phyloP scores from a whole-genome alignment of 2,888 invertebrate species.

The Agonopterix alstromeriana region DNA sequence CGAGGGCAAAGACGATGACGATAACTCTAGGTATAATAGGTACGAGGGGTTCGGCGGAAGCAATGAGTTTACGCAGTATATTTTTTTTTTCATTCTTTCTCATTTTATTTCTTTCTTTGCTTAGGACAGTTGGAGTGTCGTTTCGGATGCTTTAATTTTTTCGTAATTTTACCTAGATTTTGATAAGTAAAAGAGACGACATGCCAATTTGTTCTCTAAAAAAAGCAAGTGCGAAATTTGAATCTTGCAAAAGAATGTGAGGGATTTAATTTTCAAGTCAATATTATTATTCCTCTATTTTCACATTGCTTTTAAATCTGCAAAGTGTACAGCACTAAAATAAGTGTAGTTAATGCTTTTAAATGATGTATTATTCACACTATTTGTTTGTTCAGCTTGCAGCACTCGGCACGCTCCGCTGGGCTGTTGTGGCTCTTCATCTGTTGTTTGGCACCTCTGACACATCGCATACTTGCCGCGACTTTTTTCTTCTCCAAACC shows the following conservation, averaged over 20 bases:
- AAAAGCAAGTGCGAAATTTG: constrained; percentile 1
- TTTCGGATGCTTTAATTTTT: constrained; percentile 3
- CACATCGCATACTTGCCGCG: not conserved
- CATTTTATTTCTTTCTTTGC: constrained; percentile 1
- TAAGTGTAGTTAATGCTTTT: constrained; percentile 7
- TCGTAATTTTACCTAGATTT: not conserved
- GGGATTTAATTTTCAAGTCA: not conserved
- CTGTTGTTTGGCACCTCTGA: not conserved
- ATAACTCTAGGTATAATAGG: constrained; percentile 90
- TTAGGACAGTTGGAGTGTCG: constrained; percentile 4
- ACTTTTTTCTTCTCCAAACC: not conserved
- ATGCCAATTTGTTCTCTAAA: constrained; percentile 9
- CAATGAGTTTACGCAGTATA: constrained; percentile 60
- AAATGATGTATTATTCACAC: constrained; percentile 4
- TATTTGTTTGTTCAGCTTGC: constrained; percentile 14
- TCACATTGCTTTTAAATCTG: constrained; percentile 6
- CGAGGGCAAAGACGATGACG: constrained; percentile 85
- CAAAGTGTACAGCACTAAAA: constrained; percentile 5
- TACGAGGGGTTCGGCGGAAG: constrained; percentile 78
- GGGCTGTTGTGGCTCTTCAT: not conserved
- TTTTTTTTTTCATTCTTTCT: constrained; percentile 17
- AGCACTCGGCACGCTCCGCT: constrained; percentile 5
- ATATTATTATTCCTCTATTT: not conserved
- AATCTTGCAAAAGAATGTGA: not conserved
- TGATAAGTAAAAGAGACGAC: constrained; percentile 14